Evolutionary conservation across 2,113 vertebrate species (phyloP).

Genomic region (Tetraodon nigroviridis): DNA sequence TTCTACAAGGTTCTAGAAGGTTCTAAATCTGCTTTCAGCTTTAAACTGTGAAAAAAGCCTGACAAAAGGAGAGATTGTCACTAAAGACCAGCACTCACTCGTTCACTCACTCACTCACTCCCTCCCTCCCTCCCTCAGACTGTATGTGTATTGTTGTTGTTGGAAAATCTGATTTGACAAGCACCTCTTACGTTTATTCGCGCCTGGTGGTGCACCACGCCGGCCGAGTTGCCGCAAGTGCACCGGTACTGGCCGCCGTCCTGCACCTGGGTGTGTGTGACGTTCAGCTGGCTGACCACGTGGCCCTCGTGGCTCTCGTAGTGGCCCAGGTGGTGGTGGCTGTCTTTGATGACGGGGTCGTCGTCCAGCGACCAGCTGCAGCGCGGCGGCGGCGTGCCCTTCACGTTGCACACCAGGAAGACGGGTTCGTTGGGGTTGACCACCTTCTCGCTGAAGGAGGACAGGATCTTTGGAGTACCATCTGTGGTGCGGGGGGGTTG

Average conservation of each 20-base stretch:
- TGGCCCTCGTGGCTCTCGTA: conserved; percentile 90
- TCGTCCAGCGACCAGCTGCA: conserved; percentile 95
- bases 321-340: conserved; percentile 90
- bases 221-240: conserved; percentile 96
- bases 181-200: conserved; percentile 99
- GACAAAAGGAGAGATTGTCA: not conserved
- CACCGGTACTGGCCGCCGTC: conserved; percentile 97
- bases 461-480: conserved; percentile 95
- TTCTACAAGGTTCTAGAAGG: too few species aligned
- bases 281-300: conserved; percentile 96
- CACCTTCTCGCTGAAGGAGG: conserved; percentile 96
- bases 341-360: conserved; percentile 89
- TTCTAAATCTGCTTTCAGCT: too few species aligned
- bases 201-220: conserved; percentile 99
- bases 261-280: conserved; percentile 91
- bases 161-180: conserved; percentile 99
- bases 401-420: conserved; percentile 93
- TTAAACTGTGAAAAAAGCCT: not conserved
- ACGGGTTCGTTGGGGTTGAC: conserved; percentile 92
- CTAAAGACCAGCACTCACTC: conserved; percentile 32
- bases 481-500: conserved; percentile 74
- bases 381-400: conserved; percentile 89
- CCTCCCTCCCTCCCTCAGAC: too few species aligned
- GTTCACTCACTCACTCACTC: too few species aligned
- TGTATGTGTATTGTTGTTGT: conserved; percentile 77